Conservation (phyloP, 1,140 invertebrate species). For the Drosophila nikananu region DNA sequence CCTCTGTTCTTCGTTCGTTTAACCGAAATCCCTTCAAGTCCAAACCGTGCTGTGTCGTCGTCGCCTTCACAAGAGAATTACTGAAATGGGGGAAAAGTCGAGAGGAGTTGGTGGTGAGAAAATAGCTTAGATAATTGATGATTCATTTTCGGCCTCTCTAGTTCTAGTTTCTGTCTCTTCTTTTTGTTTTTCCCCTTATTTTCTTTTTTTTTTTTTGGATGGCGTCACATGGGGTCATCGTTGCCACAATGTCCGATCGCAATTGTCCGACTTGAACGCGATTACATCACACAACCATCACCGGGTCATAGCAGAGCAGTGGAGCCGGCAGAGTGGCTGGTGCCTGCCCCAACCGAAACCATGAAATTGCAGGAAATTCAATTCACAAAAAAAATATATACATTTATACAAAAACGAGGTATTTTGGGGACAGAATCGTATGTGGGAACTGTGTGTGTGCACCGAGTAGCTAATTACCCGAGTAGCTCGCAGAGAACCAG, state of each 20-base stretch:
- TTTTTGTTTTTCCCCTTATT: not conserved
- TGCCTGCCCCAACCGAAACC: constrained; percentile 51
- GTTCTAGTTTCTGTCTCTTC: constrained; percentile 3
- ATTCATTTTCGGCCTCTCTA: constrained; percentile 21
- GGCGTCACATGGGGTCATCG: constrained; percentile 69
- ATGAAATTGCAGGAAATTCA: constrained; percentile 80
- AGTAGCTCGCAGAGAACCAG: constrained; percentile 9
- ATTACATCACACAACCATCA: constrained; percentile 69
- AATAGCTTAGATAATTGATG: constrained; percentile 42
- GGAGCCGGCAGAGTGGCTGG: not conserved
- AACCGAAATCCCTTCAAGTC: constrained; percentile 21
- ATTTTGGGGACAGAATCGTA: constrained; percentile 1
- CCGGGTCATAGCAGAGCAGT: constrained; percentile 16
- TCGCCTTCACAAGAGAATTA: constrained; percentile 46
- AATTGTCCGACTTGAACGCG: constrained; percentile 71
- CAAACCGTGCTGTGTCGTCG: constrained; percentile 33
- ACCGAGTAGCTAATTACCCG: constrained; percentile 24
- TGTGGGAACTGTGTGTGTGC: not conserved
- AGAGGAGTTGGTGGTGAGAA: constrained; percentile 14
- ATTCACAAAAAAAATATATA: constrained; percentile 60
- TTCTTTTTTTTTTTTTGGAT: constrained; percentile 7
- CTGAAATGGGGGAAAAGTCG: constrained; percentile 30
- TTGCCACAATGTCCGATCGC: constrained; percentile 52
- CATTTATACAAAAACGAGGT: not conserved
- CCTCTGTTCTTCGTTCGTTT: not conserved